Evolutionary conservation across 1,140 invertebrate genomes (phyloP).

Genomic region (Bombus vancouverensis): DNA sequence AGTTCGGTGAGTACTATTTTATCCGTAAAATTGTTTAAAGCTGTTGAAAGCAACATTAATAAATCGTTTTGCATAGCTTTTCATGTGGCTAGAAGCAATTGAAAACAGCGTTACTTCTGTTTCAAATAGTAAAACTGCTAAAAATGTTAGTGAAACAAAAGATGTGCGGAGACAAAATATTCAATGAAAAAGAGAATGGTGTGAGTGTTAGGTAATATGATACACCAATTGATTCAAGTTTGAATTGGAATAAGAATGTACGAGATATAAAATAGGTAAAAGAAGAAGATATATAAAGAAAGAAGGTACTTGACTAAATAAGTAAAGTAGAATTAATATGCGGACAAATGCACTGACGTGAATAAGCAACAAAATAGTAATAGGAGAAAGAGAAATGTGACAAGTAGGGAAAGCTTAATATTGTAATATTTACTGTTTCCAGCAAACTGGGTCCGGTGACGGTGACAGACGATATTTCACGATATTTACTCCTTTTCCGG

Average conservation of each 20-base stretch:
- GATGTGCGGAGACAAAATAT: background rate
- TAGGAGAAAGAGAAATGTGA: conserved; percentile 33
- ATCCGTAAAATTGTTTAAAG: background rate
- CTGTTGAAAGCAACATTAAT: background rate
- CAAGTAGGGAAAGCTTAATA: conserved; percentile 48
- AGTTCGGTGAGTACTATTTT: background rate
- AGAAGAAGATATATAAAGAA: background rate
- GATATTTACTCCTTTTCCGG: conserved; percentile 16
- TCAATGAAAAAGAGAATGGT: background rate
- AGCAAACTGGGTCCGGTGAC: conserved; percentile 70
- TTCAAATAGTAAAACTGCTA: background rate
- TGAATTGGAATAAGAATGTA: conserved; percentile 12
- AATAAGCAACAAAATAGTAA: conserved; percentile 37
- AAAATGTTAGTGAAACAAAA: background rate
- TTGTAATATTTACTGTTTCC: conserved; percentile 70
- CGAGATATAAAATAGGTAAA: background rate
- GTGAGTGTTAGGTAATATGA: background rate
- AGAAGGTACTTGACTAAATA: background rate
- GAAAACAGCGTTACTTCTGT: background rate
- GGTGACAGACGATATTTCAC: conserved; percentile 69
- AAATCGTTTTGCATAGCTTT: background rate
- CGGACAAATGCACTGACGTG: conserved; percentile 21
- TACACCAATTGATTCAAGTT: background rate
- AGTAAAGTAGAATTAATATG: conserved; percentile 13
- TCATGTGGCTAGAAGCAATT: background rate